phyloP scores from a whole-genome alignment of 2,113 vertebrate species.

The Zosterops pallidus region DNA sequence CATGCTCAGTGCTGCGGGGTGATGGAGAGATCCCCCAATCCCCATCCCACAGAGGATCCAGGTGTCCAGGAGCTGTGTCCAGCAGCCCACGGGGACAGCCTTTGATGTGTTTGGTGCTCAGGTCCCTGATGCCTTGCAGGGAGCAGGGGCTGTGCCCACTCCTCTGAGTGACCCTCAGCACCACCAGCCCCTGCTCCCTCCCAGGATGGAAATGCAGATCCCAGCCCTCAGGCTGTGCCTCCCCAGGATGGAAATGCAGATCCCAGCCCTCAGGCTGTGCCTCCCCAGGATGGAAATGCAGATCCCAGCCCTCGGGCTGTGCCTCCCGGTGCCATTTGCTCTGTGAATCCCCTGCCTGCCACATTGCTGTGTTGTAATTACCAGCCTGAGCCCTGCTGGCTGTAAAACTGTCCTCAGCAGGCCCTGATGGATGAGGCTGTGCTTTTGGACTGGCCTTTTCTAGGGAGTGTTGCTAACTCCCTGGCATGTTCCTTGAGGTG shows the following conservation, averaged over 20 bases:
- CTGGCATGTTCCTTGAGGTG: conserved; percentile 42
- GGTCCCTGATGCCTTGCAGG: not conserved
- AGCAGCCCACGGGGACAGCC: not conserved
- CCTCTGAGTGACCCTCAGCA: not conserved
- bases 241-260: no score
- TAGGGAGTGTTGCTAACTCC: not conserved
- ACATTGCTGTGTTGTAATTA: not conserved
- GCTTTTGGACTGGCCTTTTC: not conserved
- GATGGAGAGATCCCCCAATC: not conserved
- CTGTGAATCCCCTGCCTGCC: rapidly evolving
- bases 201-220: no score
- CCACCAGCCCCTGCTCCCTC: not conserved
- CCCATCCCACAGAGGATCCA: not conserved
- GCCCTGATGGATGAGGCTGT: not conserved
- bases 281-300: not conserved
- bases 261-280: no score
- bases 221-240: no score
- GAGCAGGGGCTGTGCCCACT: rapidly evolving
- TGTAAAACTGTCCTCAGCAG: not conserved
- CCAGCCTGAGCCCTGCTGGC: not conserved
- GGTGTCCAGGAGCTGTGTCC: not conserved
- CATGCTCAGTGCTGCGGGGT: rapidly evolving
- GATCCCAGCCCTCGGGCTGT: not conserved
- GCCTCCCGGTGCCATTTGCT: not conserved
- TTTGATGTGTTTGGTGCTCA: not conserved